Conservation (phyloP, 2,113 vertebrate species). For the Percina caprodes region DNA sequence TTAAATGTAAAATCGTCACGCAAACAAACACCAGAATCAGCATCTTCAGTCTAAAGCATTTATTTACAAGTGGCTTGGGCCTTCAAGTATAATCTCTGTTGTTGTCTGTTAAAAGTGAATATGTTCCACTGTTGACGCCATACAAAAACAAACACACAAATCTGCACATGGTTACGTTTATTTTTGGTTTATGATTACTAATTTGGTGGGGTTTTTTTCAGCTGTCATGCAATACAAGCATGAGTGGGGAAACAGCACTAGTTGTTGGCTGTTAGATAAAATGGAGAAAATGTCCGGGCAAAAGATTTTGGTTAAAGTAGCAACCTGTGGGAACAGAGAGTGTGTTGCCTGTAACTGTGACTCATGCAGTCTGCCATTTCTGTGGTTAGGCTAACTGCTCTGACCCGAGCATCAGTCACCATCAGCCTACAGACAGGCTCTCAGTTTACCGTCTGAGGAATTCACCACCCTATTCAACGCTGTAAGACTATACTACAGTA, state of each 20-base stretch:
- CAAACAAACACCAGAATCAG: not conserved
- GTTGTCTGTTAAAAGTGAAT: not conserved
- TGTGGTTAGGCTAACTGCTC: slow-evolving; percentile 67
- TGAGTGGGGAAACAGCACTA: not conserved
- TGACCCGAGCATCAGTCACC: slow-evolving; percentile 76
- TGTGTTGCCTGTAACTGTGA: slow-evolving; percentile 62
- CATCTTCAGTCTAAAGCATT: not conserved
- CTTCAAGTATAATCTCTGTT: not conserved
- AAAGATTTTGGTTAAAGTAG: slow-evolving; percentile 1
- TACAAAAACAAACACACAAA: not conserved
- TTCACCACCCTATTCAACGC: slow-evolving; percentile 34
- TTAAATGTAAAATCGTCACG: not conserved
- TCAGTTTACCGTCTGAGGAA: slow-evolving; percentile 67
- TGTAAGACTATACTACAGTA: slow-evolving; percentile 22
- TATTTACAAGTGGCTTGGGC: not conserved
- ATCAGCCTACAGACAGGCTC: slow-evolving; percentile 63
- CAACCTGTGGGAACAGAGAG: slow-evolving; percentile 65
- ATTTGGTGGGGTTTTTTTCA: not conserved
- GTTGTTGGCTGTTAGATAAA: slow-evolving; percentile 2
- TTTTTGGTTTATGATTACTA: not conserved
- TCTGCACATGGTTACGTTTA: not conserved
- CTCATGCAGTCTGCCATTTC: slow-evolving; percentile 63
- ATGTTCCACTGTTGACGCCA: not conserved
- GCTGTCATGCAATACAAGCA: not conserved
- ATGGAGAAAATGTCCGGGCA: not conserved